Conservation (phyloP, 2,888 invertebrate genomes). For the Saturnia japonica region DNA sequence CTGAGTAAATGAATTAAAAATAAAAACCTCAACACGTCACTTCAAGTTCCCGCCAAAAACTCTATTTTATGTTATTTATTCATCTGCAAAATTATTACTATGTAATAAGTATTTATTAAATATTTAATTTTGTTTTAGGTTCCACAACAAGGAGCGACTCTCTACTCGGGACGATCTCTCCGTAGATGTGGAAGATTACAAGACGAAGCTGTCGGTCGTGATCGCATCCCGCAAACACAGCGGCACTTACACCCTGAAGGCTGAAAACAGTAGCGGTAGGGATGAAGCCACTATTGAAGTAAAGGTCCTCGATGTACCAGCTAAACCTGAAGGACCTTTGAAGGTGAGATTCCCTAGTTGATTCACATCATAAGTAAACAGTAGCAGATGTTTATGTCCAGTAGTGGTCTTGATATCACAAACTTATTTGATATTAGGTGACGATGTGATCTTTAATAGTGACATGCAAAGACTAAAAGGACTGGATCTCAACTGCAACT, state of each 20-base stretch:
- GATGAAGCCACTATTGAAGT: slow-evolving; percentile 94
- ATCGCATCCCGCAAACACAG: slow-evolving; percentile 89
- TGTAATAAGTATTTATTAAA: too few relatives aligned
- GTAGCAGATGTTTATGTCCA: not conserved
- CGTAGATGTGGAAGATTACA: slow-evolving; percentile 92
- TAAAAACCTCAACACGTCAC: too few relatives aligned
- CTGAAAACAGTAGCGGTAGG: slow-evolving; percentile 93
- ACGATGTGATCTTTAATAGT: too few relatives aligned
- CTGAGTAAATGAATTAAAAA: too few relatives aligned
- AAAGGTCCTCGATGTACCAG: slow-evolving; percentile 92
- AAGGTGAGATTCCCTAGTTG: slow-evolving; percentile 76
- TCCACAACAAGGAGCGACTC: slow-evolving; percentile 92
- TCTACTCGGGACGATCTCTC: slow-evolving; percentile 85
- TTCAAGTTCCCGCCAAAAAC: too few relatives aligned
- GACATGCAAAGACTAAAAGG: too few relatives aligned
- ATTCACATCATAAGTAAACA: not conserved
- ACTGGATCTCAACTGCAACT: too few relatives aligned
- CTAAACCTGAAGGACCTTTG: slow-evolving; percentile 96
- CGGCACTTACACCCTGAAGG: slow-evolving; percentile 92
- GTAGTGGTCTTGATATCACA: too few relatives aligned
- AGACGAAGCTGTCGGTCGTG: slow-evolving; percentile 89
- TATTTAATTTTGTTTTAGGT: slow-evolving; percentile 65
- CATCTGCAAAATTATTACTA: too few relatives aligned
- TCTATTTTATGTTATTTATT: not conserved
- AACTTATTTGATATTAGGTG: too few relatives aligned